Conservation (phyloP, 2,113 vertebrate genomes). For the Chaetura pelagica region DNA sequence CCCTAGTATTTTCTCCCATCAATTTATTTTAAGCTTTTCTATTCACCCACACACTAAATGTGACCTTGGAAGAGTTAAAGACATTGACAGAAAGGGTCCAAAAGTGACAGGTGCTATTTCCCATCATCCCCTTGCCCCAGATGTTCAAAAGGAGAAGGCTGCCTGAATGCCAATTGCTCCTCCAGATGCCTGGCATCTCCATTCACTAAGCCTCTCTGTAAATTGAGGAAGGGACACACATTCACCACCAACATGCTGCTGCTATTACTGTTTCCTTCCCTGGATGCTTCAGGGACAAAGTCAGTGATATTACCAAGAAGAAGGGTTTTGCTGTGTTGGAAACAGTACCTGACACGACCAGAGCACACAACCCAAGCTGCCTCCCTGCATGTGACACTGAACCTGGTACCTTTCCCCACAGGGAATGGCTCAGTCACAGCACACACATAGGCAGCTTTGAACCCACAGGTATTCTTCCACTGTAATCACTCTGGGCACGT, state of each 20-base stretch:
- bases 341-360: not conserved
- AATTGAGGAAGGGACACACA: not conserved
- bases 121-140: not conserved
- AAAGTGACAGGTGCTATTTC: not conserved
- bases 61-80: not conserved
- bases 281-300: not conserved
- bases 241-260: fast-evolving
- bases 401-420: not conserved
- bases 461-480: not conserved
- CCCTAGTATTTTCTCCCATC: not conserved
- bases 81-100: not conserved
- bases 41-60: not conserved
- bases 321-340: not conserved
- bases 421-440: not conserved
- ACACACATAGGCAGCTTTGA: not conserved
- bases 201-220: not conserved
- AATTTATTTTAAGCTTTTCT: not conserved
- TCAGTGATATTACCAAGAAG: not conserved
- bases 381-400: not conserved
- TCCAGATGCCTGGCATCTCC: not conserved
- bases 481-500: not conserved
- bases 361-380: not conserved
- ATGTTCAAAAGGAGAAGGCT: not conserved
- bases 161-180: not conserved
- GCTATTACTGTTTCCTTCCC: not conserved